Evolutionary conservation across 2,888 invertebrate genomes (phyloP), one percentile per base, ranked within the genome.

Genomic region (Pheosia tremula): DNA sequence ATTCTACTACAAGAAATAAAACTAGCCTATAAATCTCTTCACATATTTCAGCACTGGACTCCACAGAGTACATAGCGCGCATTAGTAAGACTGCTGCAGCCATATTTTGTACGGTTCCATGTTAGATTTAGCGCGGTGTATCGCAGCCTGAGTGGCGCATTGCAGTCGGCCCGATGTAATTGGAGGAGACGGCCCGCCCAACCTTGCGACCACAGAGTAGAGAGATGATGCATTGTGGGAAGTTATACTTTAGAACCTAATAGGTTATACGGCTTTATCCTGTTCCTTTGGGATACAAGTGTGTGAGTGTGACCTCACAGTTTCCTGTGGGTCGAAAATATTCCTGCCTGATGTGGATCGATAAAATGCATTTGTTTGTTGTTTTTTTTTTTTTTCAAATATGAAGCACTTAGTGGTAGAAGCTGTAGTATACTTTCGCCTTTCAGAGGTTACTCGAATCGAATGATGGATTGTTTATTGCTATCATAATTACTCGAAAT

Each of bases 141-240:
- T 68, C 62, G 62, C 58, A 71, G 63, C 57, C 63, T 53, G 47
- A 66, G 47, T 74, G 74, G 69, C 79, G 79, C 79, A 79, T 72
- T 79, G 79, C 79, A 74, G 75, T 58, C 60, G 56, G 61, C 50
- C 55, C 61, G 45, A 58, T 65, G 68, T 71, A 67, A 72, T 74
- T 76, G 68, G 68, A 64, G 68, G 60, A 24, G 24, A 58, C 60
- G 61, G 38, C 47, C 53, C 53, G 50, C 64, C 41, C 50, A 37
- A 58, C 54, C 57, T 37, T 55, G 24, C 49, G 1, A 56, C 11
- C 62, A 60, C 55, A 67, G 60, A 9, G 37, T 47, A 62, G 60
- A 54, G 24, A 24, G 24, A 24, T 56, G 60, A 56, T 58, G 13
- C 64, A 72, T 69, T 61, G 50, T 53, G 53, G 52, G 39, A 57